A percentile compares a stretch with the other conserved stretches of the same genome.
Evolutionary conservation across 2,113 vertebrate species (phyloP).

Genomic region (Poeciliopsis turrubarensis): DNA sequence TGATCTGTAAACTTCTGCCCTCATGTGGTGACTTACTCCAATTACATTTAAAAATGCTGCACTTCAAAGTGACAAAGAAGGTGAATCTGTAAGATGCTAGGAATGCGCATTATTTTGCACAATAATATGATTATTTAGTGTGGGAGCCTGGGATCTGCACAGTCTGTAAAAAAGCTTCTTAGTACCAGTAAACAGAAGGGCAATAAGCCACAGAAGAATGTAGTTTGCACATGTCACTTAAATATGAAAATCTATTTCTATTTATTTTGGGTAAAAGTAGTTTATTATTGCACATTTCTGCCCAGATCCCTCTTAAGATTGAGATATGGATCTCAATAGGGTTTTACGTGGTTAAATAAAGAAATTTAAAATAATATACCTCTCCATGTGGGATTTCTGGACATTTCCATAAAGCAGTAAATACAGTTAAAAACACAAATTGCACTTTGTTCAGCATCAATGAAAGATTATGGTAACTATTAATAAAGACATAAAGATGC

Average conservation of each 20-base stretch:
- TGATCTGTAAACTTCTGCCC: slow-evolving; percentile 22
- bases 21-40: slow-evolving; percentile 29
- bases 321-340: no score
- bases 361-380: not conserved
- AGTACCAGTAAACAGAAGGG: not conserved
- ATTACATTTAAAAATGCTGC: slow-evolving; percentile 14
- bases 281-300: not conserved
- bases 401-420: not conserved
- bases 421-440: not conserved
- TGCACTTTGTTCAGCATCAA: not conserved
- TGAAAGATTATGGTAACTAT: no score
- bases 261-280: not conserved
- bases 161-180: not conserved
- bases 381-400: not conserved
- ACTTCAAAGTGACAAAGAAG: not conserved
- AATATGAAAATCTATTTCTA: not conserved
- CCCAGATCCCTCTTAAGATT: no score
- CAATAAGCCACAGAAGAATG: slow-evolving; percentile 26
- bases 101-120: not conserved
- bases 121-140: not conserved
- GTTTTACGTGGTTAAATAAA: no score
- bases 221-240: slow-evolving; percentile 12
- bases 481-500: no score
- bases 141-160: not conserved
- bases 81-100: not conserved